phyloP scores from a whole-genome alignment of 23 tunicate genomes.

The Trididemnum miniatum region DNA sequence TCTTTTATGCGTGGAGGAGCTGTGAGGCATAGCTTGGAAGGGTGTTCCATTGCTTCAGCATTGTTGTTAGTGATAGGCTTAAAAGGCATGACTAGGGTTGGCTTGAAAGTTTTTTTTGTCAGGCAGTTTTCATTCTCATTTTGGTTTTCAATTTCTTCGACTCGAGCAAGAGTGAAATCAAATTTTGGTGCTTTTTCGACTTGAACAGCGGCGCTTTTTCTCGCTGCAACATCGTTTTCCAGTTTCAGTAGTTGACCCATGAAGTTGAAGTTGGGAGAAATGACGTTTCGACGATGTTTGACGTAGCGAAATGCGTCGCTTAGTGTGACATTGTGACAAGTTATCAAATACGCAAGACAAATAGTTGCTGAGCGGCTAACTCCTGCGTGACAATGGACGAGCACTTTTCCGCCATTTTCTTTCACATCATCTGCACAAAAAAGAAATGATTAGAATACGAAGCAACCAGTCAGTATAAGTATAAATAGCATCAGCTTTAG shows the following conservation, averaged over 20 bases:
- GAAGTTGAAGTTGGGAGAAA: constrained; percentile 81
- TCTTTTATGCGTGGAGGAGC: constrained; percentile 29
- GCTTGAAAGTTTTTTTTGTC: not conserved
- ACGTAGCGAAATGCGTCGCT: constrained; percentile 89
- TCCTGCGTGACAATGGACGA: constrained; percentile 83
- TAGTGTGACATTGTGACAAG: constrained; percentile 37
- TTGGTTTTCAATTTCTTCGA: constrained; percentile 20
- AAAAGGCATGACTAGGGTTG: not conserved
- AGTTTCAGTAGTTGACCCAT: constrained; percentile 68
- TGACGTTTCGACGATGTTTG: constrained; percentile 61
- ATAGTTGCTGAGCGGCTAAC: constrained; percentile 74
- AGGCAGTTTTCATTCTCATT: not conserved
- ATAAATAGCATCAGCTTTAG: no score
- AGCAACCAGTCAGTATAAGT: no score
- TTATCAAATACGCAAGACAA: constrained; percentile 68
- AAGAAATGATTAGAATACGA: no score
- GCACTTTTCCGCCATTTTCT: constrained; percentile 54
- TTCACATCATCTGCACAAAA: constrained; percentile 41
- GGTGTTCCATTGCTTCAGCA: not conserved
- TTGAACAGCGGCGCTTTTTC: not conserved
- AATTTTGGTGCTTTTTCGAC: not conserved
- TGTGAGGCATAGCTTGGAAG: not conserved
- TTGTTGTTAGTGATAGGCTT: not conserved
- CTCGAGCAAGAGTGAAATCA: not conserved
- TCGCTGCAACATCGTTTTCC: constrained; percentile 21